phyloP scores from a whole-genome alignment of 2,113 vertebrate genomes.

The Calyptommatus sinebrachiatus region DNA sequence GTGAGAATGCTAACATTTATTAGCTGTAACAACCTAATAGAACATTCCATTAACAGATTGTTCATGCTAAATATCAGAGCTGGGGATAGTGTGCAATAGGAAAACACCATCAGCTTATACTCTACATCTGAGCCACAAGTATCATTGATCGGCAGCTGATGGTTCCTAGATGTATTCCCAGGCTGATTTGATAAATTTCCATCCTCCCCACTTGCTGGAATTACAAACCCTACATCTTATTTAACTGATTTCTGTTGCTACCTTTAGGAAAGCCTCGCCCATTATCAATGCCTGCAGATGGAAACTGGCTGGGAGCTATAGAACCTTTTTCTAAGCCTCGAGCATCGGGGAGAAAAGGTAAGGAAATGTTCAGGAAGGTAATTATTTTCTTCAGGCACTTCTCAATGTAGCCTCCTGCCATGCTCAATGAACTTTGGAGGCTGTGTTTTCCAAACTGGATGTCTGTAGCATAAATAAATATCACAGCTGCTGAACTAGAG shows the following conservation, averaged over 20 bases:
- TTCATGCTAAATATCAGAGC: background rate
- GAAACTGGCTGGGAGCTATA: constrained; percentile 75
- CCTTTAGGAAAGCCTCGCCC: constrained; percentile 88
- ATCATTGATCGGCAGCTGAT: background rate
- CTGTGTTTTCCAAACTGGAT: background rate
- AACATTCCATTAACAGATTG: background rate
- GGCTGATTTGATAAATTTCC: background rate
- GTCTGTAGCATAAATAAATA: background rate
- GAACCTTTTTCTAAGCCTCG: constrained; percentile 76
- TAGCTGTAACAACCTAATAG: background rate
- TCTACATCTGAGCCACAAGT: background rate
- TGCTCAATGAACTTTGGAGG: background rate
- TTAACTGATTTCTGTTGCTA: background rate
- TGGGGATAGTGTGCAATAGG: background rate
- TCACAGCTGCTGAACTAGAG: background rate
- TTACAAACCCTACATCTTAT: background rate
- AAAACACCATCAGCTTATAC: background rate
- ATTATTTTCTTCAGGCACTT: too few relatives aligned
- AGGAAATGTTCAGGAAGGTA: background rate
- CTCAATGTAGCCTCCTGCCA: background rate
- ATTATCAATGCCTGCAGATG: constrained; percentile 91
- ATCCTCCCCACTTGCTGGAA: background rate
- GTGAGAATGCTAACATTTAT: background rate
- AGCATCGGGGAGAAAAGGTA: constrained; percentile 83
- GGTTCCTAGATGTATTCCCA: background rate